These are phyloP conservation scores for Sarcophaga peregrina DNA, from an alignment of 1,140 invertebrate genomes.

Conservation along the genomic window DNA sequence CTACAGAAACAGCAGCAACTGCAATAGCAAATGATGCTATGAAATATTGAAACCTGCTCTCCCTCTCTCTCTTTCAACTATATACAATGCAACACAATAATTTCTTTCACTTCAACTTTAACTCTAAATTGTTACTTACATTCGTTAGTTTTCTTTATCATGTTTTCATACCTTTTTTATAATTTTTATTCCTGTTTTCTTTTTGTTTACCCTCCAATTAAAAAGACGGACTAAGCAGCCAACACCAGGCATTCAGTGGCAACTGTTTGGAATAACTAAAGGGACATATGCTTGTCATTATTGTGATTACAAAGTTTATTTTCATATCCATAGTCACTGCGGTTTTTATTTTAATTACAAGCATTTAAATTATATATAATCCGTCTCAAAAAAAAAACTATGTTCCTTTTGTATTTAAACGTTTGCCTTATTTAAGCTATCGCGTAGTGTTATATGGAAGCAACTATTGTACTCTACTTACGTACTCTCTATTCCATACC, in stretches of 20 bases:
- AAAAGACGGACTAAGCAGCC: not conserved
- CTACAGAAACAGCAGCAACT: not conserved
- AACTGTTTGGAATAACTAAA: not conserved
- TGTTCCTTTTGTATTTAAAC: too few relatives aligned
- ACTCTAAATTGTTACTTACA: too few relatives aligned
- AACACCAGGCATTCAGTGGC: not conserved
- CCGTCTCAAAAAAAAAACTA: not conserved
- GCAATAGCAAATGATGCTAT: too few relatives aligned
- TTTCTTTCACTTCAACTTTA: too few relatives aligned
- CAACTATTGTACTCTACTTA: too few relatives aligned
- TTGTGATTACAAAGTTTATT: conserved; percentile 41
- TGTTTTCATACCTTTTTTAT: not conserved
- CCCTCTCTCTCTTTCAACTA: too few relatives aligned
- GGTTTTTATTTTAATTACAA: conserved; percentile 45
- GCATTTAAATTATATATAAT: conserved; percentile 31
- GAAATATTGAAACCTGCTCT: too few relatives aligned
- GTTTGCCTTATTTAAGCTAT: not conserved
- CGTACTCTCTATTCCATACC: too few relatives aligned
- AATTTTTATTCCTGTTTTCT: not conserved
- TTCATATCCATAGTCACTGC: not conserved
- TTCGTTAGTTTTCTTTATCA: too few relatives aligned
- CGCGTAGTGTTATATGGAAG: too few relatives aligned
- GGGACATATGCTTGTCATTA: conserved; percentile 43
- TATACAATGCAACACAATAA: too few relatives aligned
- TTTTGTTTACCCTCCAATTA: not conserved